These are phyloP conservation scores for Apamea crenata DNA, from an alignment of 2,888 invertebrate species.

Conservation along the genomic window DNA sequence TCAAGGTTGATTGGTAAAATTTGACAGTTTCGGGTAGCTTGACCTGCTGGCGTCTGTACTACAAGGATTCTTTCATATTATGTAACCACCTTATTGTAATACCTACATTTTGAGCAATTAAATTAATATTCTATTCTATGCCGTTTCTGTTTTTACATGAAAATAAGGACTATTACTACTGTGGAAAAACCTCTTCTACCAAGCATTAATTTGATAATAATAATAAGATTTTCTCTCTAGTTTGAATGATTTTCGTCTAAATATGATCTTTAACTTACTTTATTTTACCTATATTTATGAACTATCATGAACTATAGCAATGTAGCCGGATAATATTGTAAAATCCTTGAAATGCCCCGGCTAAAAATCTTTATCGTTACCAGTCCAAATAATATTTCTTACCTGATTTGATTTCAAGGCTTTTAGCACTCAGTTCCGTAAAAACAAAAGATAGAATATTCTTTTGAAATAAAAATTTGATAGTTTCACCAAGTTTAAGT, in stretches of 20 bases:
- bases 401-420: conserved; percentile 7
- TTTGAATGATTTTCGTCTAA: neutral
- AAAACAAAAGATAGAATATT: neutral
- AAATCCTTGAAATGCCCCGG: conserved; percentile 36
- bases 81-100: too few relatives aligned
- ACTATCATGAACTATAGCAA: neutral
- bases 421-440: conserved; percentile 19
- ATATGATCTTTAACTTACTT: neutral
- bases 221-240: neutral
- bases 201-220: neutral
- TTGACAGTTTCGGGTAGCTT: too few relatives aligned
- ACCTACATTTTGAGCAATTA: too few relatives aligned
- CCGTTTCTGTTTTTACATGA: neutral
- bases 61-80: too few relatives aligned
- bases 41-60: too few relatives aligned
- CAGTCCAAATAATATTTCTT: conserved; percentile 17
- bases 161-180: neutral
- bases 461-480: neutral
- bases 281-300: neutral
- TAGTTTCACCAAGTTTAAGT: neutral
- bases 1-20: too few relatives aligned
- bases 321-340: neutral
- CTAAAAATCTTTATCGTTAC: neutral
- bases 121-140: too few relatives aligned
- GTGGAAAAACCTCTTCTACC: neutral